Conservation (phyloP, 2,888 invertebrate species). For the Patella ulyssiponensis region DNA sequence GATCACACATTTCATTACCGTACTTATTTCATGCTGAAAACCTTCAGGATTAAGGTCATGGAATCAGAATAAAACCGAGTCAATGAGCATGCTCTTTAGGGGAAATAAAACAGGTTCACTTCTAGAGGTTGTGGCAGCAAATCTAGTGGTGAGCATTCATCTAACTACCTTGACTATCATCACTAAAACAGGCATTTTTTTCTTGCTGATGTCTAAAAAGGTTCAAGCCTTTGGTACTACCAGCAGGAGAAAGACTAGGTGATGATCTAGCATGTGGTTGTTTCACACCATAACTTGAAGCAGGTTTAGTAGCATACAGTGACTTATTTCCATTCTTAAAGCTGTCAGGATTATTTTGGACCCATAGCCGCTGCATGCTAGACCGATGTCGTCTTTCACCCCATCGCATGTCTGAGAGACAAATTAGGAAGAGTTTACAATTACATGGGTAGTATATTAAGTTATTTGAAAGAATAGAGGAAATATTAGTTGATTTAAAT, state of each 20-base stretch:
- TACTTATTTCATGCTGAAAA: too few species aligned
- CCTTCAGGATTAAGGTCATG: too few species aligned
- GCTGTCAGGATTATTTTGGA: background rate
- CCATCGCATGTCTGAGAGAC: background rate
- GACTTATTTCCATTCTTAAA: too few species aligned
- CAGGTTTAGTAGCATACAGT: background rate
- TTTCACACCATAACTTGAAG: background rate
- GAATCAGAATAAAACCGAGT: too few species aligned
- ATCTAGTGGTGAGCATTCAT: too few species aligned
- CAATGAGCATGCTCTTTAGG: too few species aligned
- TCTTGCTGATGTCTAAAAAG: constrained; percentile 60
- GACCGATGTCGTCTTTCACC: background rate
- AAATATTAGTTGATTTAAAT: too few species aligned
- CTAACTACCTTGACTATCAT: constrained; percentile 54
- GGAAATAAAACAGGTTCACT: too few species aligned
- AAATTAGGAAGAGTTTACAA: background rate
- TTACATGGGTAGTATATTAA: too few species aligned
- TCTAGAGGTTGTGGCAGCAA: too few species aligned
- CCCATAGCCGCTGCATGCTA: background rate
- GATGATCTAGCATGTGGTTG: constrained; percentile 3
- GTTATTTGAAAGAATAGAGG: too few species aligned
- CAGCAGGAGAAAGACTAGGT: constrained; percentile 17
- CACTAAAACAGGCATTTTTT: constrained; percentile 52
- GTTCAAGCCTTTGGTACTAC: constrained; percentile 53
- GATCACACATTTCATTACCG: too few species aligned